These are phyloP conservation scores for Lycocorax pyrrhopterus DNA, from an alignment of 2,113 vertebrate species.

Conservation along the genomic window DNA sequence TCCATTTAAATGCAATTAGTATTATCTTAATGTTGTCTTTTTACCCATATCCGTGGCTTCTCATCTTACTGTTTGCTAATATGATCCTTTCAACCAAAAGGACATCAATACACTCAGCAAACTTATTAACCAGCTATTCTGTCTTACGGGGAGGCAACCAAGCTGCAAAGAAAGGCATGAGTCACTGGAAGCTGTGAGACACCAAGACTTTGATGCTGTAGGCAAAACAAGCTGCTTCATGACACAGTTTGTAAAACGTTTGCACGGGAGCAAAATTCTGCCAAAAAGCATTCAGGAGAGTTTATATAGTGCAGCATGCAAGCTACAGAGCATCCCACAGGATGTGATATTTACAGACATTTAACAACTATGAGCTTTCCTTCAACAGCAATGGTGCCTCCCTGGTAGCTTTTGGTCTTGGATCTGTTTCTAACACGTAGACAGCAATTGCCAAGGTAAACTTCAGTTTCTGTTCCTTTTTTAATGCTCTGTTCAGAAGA, in stretches of 20 bases:
- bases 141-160: not conserved
- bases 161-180: not conserved
- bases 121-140: not conserved
- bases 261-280: not conserved
- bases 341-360: not conserved
- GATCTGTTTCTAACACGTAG: not conserved
- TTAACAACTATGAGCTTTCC: not conserved
- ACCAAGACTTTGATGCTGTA: not conserved
- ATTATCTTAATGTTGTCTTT: not conserved
- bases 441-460: not conserved
- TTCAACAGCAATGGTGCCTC: not conserved
- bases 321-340: not conserved
- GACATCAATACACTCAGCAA: not conserved
- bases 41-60: not conserved
- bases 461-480: not conserved
- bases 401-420: not conserved
- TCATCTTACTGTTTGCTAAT: not conserved
- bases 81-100: not conserved
- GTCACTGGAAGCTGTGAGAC: not conserved
- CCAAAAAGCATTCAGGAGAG: not conserved
- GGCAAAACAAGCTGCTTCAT: conserved; percentile 43
- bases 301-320: not conserved
- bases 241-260: not conserved
- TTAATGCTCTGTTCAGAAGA: not conserved
- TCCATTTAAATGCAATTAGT: not conserved